Evolutionary conservation across 2,888 invertebrate genomes (phyloP), one percentile per base, ranked within the genome.

Genomic region (Hirtodrosophila cameraria): DNA sequence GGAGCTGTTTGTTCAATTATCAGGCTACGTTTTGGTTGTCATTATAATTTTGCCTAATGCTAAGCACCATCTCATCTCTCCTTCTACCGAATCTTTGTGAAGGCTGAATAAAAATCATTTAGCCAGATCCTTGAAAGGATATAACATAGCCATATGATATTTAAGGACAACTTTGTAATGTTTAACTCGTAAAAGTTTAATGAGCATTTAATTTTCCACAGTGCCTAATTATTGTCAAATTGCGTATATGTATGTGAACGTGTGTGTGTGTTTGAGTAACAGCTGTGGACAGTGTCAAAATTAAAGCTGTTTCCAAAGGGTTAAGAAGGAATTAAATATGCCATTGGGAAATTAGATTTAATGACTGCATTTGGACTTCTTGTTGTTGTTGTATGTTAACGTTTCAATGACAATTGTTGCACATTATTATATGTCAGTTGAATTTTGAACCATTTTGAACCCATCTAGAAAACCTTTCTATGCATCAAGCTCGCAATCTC

Each of bases 321-420:
- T 67, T 61, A 55, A 72, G 36, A 50, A 41, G 55, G 31, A 35
- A 63, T 63, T 45, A 74, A 74, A 64, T 74, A 69, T 68, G 61
- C 69, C 61, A 58, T 25, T 11, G 72, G 74, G 57, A 73, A 74
- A 68, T 73, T 69, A 64, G 46, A 61, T 58, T 27, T 43, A 59
- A 74, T 46, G 60, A 30, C 36, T 23, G 50, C 58, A 49, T 53
- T 49, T 50, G 45, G 57, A 58, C 36, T 58, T 49, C 33, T 35
- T n/a, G 36, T 35, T 23, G 23, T 23, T 20, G 5, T 8, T 12
- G 43, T 39, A 20, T 67, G 13, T 59, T 58, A 48, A 65, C 46
- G 48, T 48, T 48, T 54, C 46, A 55, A 60, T 67, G 55, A 30
- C 60, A 41, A 49, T 50, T 49, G 59, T 49, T 70, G 53, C 57